phyloP scores from a whole-genome alignment of 2,888 invertebrate genomes.

The Dryomyza anilis region DNA sequence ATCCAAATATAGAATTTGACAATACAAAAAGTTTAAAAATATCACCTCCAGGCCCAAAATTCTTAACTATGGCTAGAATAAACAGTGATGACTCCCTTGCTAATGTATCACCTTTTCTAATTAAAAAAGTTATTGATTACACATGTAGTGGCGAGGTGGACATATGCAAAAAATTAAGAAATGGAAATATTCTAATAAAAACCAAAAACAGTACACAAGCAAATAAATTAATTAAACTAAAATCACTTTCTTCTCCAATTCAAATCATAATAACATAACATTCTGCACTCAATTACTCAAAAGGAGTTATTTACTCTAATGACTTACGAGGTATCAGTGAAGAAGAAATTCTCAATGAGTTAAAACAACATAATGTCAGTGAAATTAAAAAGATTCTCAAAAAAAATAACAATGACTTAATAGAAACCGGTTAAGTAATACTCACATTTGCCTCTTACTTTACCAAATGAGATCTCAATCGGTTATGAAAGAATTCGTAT shows the following conservation, averaged over 20 bases:
- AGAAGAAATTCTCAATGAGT: no score
- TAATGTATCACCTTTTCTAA: conserved; percentile 5
- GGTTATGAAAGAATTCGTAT: not conserved
- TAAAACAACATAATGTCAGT: not conserved
- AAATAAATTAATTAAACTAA: no score
- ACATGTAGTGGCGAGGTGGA: not conserved
- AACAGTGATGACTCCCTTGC: not conserved
- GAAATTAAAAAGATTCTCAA: conserved; percentile 6
- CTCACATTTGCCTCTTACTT: not conserved
- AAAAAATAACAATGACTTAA: not conserved
- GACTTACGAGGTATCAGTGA: no score
- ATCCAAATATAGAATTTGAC: not conserved
- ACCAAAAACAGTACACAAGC: no score
- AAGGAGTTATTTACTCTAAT: not conserved
- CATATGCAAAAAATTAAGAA: not conserved
- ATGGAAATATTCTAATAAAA: no score
- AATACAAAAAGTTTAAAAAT: not conserved
- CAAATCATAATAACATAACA: no score
- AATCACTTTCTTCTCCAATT: no score
- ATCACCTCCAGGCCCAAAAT: not conserved
- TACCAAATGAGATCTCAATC: not conserved
- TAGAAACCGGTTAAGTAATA: not conserved
- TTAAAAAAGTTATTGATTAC: conserved; percentile 12
- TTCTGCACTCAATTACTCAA: not conserved
- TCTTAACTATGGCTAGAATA: not conserved